Percentiles rank a stretch among this genome's conserved stretches.
These are phyloP conservation scores for Anser cygnoides DNA, from an alignment of 2,113 vertebrate genomes.

Conservation along the genomic window DNA sequence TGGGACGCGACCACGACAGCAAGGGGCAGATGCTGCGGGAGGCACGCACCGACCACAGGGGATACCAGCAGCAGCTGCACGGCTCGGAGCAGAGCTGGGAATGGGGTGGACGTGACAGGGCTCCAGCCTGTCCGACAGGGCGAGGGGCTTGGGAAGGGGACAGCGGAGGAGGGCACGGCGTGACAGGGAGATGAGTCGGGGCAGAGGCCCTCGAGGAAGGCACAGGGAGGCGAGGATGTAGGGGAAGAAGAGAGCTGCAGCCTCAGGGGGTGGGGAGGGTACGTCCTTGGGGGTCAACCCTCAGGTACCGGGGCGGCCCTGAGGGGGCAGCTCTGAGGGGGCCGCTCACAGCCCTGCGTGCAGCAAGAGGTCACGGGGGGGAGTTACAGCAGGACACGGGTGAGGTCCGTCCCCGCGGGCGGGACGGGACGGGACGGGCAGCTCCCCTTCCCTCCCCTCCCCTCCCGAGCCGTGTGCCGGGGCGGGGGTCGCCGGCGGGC, in stretches of 20 bases:
- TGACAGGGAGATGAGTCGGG: neutral
- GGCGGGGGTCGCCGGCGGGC: neutral
- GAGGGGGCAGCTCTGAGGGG: too few species aligned
- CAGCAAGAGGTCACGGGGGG: too few species aligned
- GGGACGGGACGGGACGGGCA: too few species aligned
- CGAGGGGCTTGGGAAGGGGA: neutral
- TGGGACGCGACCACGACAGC: neutral
- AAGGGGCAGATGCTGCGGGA: neutral
- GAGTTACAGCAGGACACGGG: too few species aligned
- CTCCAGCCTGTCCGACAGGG: neutral
- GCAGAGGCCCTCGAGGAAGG: neutral
- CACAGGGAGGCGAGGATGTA: neutral
- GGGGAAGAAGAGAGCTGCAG: neutral
- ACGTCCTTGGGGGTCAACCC: neutral
- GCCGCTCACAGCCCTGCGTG: too few species aligned
- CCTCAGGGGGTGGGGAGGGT: too few species aligned
- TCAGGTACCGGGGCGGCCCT: too few species aligned
- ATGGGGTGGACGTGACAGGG: too few species aligned
- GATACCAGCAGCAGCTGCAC: accelerated
- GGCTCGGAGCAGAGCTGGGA: neutral
- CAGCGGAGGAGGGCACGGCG: neutral
- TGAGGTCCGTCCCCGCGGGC: too few species aligned
- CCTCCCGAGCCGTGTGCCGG: too few species aligned
- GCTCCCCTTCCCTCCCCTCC: too few species aligned
- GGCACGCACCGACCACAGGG: too few species aligned